Evolutionary conservation across 2,888 invertebrate species (phyloP).

Genomic region (Thysanoteuthis rhombus): DNA sequence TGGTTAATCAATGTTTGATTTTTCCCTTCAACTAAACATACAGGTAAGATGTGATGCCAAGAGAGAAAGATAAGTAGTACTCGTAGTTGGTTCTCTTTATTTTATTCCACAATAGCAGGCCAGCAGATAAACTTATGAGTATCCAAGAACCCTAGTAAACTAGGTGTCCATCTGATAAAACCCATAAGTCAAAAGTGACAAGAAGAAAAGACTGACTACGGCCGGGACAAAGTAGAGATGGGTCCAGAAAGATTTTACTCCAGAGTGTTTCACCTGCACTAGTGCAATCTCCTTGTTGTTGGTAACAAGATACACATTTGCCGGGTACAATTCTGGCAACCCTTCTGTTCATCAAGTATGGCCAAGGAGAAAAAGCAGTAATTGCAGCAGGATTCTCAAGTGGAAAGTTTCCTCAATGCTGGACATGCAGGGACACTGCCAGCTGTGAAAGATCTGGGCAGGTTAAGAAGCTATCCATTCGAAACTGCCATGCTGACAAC

Average conservation of each 20-base stretch:
- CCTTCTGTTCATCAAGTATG: neutral
- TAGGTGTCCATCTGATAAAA: neutral
- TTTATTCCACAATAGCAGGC: neutral
- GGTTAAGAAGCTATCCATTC: slow-evolving; percentile 12
- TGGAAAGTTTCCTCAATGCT: neutral
- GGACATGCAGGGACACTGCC: slow-evolving; percentile 12
- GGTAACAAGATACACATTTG: neutral
- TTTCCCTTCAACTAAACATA: neutral
- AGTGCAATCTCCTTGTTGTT: neutral
- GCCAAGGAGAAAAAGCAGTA: neutral
- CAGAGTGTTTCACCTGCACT: neutral
- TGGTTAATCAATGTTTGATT: neutral
- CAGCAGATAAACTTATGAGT: neutral
- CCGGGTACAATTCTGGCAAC: neutral
- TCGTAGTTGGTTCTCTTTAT: neutral
- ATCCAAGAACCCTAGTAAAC: neutral
- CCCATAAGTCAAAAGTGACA: neutral
- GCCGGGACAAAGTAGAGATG: neutral
- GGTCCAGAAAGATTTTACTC: neutral
- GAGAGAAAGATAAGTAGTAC: neutral
- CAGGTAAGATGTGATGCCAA: neutral
- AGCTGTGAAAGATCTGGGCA: neutral
- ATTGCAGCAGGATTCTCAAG: slow-evolving; percentile 12
- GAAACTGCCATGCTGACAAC: slow-evolving; percentile 27
- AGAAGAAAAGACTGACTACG: neutral